Conservation (phyloP, 2,113 vertebrate species). For the Cariama cristata region DNA sequence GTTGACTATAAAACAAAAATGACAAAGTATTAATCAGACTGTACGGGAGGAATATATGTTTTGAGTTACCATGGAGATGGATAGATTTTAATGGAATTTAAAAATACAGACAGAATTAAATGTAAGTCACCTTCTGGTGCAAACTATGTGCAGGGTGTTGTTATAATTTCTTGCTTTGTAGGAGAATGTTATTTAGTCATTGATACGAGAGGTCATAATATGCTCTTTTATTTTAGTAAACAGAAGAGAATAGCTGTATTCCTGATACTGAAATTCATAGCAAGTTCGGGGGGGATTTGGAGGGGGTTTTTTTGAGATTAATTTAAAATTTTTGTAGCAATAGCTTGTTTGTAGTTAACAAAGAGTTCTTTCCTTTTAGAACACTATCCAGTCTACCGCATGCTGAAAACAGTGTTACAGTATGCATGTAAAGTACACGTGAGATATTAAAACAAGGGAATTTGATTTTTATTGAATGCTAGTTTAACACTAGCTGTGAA, state of each 20-base stretch:
- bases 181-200: not conserved
- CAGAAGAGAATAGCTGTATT: not conserved
- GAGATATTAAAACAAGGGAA: not conserved
- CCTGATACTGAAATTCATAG: not conserved
- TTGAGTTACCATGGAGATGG: slow-evolving; percentile 41
- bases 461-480: not conserved
- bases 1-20: not conserved
- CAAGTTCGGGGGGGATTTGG: not conserved
- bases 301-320: not conserved
- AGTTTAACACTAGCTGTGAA: not conserved
- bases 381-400: no score
- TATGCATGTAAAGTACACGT: not conserved
- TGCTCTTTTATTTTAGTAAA: not conserved
- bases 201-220: not conserved
- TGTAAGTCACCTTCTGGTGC: slow-evolving; percentile 38
- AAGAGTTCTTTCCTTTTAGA: not conserved
- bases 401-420: not conserved
- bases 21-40: not conserved
- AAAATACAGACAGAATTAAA: slow-evolving; percentile 12
- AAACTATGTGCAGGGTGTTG: not conserved
- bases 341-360: not conserved
- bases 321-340: not conserved
- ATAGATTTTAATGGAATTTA: not conserved
- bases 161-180: not conserved
- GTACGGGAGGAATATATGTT: not conserved